phyloP scores from a whole-genome alignment of 2,113 vertebrate genomes.

The Neogobius melanostomus region DNA sequence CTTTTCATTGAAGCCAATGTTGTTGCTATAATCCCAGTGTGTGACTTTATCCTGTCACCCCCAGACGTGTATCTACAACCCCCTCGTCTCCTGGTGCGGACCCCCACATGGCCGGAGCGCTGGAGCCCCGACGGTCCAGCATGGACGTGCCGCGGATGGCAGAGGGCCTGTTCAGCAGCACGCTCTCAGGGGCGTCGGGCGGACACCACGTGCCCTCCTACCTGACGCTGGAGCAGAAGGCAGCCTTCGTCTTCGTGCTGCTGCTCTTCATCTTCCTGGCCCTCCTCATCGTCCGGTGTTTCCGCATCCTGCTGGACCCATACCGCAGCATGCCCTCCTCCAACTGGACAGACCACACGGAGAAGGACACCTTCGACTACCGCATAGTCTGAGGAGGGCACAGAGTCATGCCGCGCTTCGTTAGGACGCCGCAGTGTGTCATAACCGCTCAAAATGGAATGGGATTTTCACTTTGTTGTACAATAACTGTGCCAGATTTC shows the following conservation, averaged over 20 bases:
- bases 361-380: slow-evolving; percentile 85
- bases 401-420: too few relatives aligned
- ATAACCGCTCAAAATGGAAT: too few relatives aligned
- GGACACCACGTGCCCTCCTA: slow-evolving; percentile 73
- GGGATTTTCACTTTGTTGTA: too few relatives aligned
- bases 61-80: slow-evolving; percentile 36
- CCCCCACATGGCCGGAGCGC: slow-evolving; percentile 46
- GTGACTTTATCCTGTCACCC: slow-evolving; percentile 44
- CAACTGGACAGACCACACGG: slow-evolving; percentile 85
- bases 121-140: slow-evolving; percentile 70
- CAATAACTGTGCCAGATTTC: too few relatives aligned
- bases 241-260: slow-evolving; percentile 81
- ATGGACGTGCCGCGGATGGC: slow-evolving; percentile 78
- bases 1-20: too few relatives aligned
- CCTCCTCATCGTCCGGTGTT: slow-evolving; percentile 83
- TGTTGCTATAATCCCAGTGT: neutral
- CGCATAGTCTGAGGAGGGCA: slow-evolving; percentile 75
- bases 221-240: slow-evolving; percentile 83
- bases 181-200: slow-evolving; percentile 78
- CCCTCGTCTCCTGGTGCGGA: slow-evolving; percentile 22
- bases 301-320: slow-evolving; percentile 84
- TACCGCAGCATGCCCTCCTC: slow-evolving; percentile 86
- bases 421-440: too few relatives aligned
- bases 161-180: slow-evolving; percentile 78
- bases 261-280: slow-evolving; percentile 85